Conservation (phyloP, 1,140 invertebrate genomes). For the Globodera ellingtonae region DNA sequence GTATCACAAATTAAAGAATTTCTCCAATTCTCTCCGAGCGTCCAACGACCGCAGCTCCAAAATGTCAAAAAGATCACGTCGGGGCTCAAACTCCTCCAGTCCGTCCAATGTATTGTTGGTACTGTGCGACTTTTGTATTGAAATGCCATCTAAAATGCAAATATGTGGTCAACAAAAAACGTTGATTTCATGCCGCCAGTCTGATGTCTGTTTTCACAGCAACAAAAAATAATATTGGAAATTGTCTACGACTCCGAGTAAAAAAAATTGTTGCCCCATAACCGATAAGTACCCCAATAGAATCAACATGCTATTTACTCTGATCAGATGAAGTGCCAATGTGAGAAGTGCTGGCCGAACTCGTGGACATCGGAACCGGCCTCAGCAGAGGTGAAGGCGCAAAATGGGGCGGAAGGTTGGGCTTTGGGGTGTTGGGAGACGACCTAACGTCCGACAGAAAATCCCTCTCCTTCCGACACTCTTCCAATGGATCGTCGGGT, state of each 20-base stretch:
- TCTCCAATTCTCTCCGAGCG: constrained; percentile 50
- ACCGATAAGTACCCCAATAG: too few species aligned
- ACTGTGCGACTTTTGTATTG: neutral
- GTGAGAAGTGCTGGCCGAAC: neutral
- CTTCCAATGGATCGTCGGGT: neutral
- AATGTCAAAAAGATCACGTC: constrained; percentile 49
- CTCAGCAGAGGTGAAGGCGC: neutral
- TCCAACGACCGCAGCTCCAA: constrained; percentile 56
- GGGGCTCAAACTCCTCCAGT: constrained; percentile 56
- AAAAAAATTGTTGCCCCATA: too few species aligned
- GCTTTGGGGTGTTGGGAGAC: constrained; percentile 4
- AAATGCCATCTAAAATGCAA: neutral
- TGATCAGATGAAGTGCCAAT: neutral
- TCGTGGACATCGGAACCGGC: neutral
- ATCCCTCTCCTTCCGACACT: neutral
- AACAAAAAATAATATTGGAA: too few species aligned
- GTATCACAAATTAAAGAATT: neutral
- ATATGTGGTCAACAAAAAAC: too few species aligned
- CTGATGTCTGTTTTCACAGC: too few species aligned
- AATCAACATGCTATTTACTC: neutral
- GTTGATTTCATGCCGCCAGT: too few species aligned
- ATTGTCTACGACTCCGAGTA: too few species aligned
- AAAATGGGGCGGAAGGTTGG: neutral
- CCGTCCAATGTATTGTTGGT: constrained; percentile 14
- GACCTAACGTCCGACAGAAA: neutral